These are phyloP conservation scores for Leucozona laternaria DNA, from an alignment of 2,888 invertebrate genomes.

Conservation along the genomic window DNA sequence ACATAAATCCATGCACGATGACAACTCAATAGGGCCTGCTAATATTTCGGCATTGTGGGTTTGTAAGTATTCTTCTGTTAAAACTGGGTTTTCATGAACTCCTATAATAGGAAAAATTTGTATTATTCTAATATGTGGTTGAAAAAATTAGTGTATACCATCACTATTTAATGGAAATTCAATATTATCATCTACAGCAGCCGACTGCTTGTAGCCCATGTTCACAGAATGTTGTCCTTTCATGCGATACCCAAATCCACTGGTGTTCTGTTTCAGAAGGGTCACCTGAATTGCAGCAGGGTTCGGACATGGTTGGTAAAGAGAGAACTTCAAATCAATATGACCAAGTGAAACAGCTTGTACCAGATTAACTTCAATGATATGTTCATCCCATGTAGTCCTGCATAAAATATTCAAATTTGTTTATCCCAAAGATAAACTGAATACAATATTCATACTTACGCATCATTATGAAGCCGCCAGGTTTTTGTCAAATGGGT, in stretches of 20 bases:
- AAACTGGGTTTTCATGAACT: conserved; percentile 89
- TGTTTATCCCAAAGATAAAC: background rate
- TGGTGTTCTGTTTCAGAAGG: conserved; percentile 88
- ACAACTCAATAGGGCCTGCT: conserved; percentile 93
- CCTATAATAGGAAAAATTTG: conserved; percentile 76
- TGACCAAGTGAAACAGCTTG: conserved; percentile 92
- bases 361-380: conserved; percentile 94
- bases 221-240: conserved; percentile 81
- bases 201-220: conserved; percentile 84
- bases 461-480: conserved; percentile 94
- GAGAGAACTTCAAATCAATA: conserved; percentile 93
- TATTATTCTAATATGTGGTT: background rate
- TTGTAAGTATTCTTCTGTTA: conserved; percentile 91
- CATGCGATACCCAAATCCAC: conserved; percentile 87
- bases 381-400: conserved; percentile 96
- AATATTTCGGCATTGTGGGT: conserved; percentile 95
- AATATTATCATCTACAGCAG: conserved; percentile 82
- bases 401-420: conserved; percentile 79
- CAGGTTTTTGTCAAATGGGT: conserved; percentile 93
- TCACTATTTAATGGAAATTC: conserved; percentile 80
- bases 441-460: conserved; percentile 77
- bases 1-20: conserved; percentile 92
- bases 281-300: conserved; percentile 92
- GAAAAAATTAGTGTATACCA: conserved; percentile 78
- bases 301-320: conserved; percentile 90